Evolutionary conservation across 2,888 invertebrate species (phyloP).

Genomic region (Xestia rhomboidea): DNA sequence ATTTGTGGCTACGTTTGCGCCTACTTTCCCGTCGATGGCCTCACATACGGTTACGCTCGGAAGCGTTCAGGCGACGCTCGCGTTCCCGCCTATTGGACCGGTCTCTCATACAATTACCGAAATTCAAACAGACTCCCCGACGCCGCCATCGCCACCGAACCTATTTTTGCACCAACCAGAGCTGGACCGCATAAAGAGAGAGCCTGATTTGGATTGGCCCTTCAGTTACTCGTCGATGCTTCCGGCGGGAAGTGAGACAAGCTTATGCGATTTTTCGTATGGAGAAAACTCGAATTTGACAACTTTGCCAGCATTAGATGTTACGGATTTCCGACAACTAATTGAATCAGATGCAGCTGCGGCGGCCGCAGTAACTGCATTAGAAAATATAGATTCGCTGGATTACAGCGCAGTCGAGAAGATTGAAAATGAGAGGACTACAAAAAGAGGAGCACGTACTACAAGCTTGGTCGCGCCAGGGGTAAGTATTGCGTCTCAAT

Average conservation of each 20-base stretch:
- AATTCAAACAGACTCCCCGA: conserved; percentile 67
- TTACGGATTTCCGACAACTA: conserved; percentile 77
- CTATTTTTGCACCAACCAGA: conserved; percentile 76
- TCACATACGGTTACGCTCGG: conserved; percentile 10
- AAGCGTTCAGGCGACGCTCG: conserved; percentile 21
- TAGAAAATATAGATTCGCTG: conserved; percentile 73
- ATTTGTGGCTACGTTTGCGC: conserved; percentile 18
- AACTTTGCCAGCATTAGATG: conserved; percentile 74
- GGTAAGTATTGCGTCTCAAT: conserved; percentile 65
- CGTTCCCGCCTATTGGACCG: conserved; percentile 7
- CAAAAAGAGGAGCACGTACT: conserved; percentile 71
- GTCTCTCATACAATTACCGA: conserved; percentile 45
- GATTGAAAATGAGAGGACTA: conserved; percentile 69
- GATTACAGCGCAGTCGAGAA: conserved; percentile 69
- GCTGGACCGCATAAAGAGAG: conserved; percentile 74
- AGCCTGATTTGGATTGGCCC: conserved; percentile 80
- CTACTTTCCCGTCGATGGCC: conserved; percentile 13
- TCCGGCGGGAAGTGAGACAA: conserved; percentile 72
- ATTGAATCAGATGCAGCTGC: conserved; percentile 46
- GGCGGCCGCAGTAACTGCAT: conserved; percentile 65
- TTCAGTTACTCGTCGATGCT: conserved; percentile 71
- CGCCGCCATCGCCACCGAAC: conserved; percentile 49
- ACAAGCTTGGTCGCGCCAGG: conserved; percentile 73
- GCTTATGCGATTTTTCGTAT: conserved; percentile 82
- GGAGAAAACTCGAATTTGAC: conserved; percentile 77